Conservation (phyloP, 2,888 invertebrate species). For the Dynastes grantii region DNA sequence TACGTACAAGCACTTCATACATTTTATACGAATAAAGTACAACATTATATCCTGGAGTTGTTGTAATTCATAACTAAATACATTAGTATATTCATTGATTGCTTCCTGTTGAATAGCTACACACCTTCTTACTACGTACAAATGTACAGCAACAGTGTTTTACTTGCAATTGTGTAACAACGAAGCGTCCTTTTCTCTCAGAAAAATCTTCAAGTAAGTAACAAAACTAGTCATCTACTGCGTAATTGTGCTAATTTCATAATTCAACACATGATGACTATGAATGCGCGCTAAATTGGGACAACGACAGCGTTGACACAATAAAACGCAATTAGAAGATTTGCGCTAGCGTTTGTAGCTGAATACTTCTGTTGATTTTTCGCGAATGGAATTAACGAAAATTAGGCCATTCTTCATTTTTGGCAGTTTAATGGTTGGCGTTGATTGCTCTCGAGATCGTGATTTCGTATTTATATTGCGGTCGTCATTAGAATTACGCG, state of each 20-base stretch:
- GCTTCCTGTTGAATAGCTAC: background rate
- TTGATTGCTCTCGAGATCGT: background rate
- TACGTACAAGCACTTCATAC: constrained; percentile 3
- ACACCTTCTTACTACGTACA: background rate
- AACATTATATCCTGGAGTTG: background rate
- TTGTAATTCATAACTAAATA: too few relatives aligned
- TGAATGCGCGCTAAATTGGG: constrained; percentile 7
- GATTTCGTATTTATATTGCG: constrained; percentile 1
- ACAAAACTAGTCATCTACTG: background rate
- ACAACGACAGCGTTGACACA: constrained; percentile 11
- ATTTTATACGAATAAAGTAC: background rate
- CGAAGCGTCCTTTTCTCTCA: background rate
- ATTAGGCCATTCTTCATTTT: constrained; percentile 16
- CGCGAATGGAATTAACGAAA: constrained; percentile 20
- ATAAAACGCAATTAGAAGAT: constrained; percentile 21
- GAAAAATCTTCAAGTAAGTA: constrained; percentile 7
- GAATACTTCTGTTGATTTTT: constrained; percentile 1
- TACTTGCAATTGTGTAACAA: background rate
- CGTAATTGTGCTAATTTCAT: constrained; percentile 17
- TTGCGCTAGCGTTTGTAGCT: background rate
- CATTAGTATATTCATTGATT: background rate
- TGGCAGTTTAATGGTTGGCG: background rate
- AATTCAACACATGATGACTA: constrained; percentile 4
- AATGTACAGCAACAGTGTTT: background rate
- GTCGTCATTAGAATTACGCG: background rate